Conservation (phyloP, 1,140 invertebrate species). For the Thereuonema tuberculata region DNA sequence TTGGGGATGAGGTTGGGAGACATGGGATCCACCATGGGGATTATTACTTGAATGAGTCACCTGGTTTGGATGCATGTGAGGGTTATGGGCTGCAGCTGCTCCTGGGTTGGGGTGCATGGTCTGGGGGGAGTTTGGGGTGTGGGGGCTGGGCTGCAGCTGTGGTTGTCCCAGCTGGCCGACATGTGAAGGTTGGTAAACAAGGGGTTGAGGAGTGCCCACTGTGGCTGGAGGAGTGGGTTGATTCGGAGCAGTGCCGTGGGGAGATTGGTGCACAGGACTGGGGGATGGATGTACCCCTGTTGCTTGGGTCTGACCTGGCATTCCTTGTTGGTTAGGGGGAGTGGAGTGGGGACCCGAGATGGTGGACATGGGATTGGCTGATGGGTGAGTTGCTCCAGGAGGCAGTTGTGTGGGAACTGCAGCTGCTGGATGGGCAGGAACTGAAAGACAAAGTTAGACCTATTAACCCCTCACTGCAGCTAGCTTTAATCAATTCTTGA, state of each 20-base stretch:
- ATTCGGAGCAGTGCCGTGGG: conserved; percentile 15
- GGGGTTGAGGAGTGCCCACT: conserved; percentile 14
- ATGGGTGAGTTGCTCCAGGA: conserved; percentile 18
- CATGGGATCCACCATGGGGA: not conserved
- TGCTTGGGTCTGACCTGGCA: conserved; percentile 12
- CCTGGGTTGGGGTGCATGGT: conserved; percentile 13
- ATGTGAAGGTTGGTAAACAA: conserved; percentile 16
- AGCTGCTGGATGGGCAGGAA: conserved; percentile 9
- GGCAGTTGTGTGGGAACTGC: not conserved
- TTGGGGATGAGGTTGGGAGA: not conserved
- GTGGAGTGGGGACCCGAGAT: conserved; percentile 16
- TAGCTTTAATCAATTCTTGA: no score
- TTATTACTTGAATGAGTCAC: not conserved
- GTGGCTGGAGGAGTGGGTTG: conserved; percentile 17
- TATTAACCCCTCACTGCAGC: no score
- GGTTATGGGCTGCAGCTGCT: conserved; percentile 5
- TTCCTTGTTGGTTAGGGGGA: conserved; percentile 15
- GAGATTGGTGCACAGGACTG: conserved; percentile 20
- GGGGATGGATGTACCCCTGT: conserved; percentile 15
- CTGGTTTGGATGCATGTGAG: not conserved
- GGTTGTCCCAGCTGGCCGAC: conserved; percentile 16
- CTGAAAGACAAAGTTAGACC: no score
- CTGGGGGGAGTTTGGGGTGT: conserved; percentile 22
- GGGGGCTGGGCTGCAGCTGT: conserved; percentile 19
- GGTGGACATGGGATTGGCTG: conserved; percentile 23